A percentile compares a stretch with the other conserved stretches of the same genome.
phyloP scores from a whole-genome alignment of 2,113 vertebrate species.

The Zosterops hypoxanthus region DNA sequence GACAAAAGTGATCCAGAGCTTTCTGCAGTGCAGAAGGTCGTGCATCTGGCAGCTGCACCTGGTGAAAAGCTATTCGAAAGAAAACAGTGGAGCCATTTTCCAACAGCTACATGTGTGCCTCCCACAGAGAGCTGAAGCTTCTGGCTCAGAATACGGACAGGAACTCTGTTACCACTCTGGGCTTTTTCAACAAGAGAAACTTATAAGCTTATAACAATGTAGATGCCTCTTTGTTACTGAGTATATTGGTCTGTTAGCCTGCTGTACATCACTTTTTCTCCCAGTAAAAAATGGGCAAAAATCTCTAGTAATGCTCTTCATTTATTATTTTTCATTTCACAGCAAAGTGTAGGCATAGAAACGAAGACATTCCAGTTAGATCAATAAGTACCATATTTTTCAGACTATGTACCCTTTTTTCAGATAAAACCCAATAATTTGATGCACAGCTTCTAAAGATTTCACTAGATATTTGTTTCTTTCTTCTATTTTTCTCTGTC shows the following conservation, averaged over 20 bases:
- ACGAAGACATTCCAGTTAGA: not conserved
- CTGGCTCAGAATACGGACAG: not conserved
- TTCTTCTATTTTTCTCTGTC: not conserved
- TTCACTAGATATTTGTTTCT: not conserved
- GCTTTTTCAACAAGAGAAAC: not conserved
- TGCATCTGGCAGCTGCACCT: conserved; percentile 61
- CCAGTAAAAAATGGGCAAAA: not conserved
- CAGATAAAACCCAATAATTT: not conserved
- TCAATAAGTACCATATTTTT: not conserved
- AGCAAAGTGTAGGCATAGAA: not conserved
- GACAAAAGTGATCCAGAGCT: conserved; percentile 19
- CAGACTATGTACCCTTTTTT: no score
- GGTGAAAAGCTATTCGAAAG: conserved; percentile 11
- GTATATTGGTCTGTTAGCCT: not conserved
- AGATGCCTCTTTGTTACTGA: not conserved
- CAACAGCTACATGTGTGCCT: not conserved
- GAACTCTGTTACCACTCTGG: not conserved
- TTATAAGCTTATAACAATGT: not conserved
- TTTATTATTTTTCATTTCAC: not conserved
- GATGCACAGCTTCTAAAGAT: not conserved
- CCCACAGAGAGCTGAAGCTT: conserved; percentile 34
- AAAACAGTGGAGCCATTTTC: conserved; percentile 19
- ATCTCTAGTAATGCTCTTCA: not conserved
- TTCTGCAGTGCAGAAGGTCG: conserved; percentile 9
- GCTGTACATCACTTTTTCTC: not conserved